Evolutionary conservation across 2,888 invertebrate genomes (phyloP).

Genomic region (Timema cristinae): DNA sequence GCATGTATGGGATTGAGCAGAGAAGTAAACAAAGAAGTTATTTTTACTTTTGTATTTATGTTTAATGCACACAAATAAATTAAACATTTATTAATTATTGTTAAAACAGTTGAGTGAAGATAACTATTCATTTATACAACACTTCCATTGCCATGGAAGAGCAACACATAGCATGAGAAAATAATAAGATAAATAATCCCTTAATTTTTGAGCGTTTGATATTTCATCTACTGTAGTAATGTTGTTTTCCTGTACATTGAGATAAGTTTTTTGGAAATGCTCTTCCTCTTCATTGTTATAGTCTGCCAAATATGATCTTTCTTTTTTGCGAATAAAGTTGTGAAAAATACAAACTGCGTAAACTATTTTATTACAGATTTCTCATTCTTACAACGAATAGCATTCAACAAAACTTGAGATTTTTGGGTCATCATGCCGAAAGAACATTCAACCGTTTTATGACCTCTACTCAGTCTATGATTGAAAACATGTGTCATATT

Average conservation of each 20-base stretch:
- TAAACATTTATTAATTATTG: too few species aligned
- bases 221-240: neutral
- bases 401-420: constrained; percentile 7
- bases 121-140: neutral
- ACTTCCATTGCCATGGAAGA: neutral
- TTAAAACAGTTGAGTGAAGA: neutral
- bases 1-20: too few species aligned
- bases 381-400: neutral
- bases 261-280: too few species aligned
- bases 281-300: neutral
- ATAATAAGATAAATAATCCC: constrained; percentile 7
- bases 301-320: neutral
- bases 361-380: neutral
- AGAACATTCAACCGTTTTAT: neutral
- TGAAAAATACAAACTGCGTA: neutral
- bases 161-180: neutral
- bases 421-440: constrained; percentile 10
- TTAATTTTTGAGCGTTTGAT: neutral
- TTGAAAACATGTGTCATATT: neutral
- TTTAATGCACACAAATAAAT: too few species aligned
- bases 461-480: constrained; percentile 9
- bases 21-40: too few species aligned
- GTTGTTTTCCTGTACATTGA: neutral
- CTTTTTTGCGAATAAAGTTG: constrained; percentile 1
- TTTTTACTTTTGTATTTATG: too few species aligned